phyloP scores from a whole-genome alignment of 1,140 invertebrate genomes.

The Acromyrmex charruanus region DNA sequence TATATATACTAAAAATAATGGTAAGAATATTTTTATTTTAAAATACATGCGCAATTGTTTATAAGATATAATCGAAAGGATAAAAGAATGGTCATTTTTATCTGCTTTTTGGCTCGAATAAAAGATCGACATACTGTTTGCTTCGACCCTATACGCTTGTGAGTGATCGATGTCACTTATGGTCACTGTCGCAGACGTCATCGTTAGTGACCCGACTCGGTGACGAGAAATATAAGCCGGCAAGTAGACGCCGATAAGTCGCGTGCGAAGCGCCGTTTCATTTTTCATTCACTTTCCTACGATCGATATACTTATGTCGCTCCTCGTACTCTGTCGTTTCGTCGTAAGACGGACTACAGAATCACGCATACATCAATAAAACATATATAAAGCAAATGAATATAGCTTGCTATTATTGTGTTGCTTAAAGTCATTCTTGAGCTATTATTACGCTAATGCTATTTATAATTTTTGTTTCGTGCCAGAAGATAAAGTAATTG shows the following conservation, averaged over 20 bases:
- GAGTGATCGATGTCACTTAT: conserved; percentile 62
- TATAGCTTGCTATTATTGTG: conserved; percentile 14
- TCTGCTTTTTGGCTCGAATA: conserved; percentile 28
- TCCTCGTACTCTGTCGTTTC: neutral
- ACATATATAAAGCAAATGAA: neutral
- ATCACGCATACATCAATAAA: conserved; percentile 28
- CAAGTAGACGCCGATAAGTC: conserved; percentile 64
- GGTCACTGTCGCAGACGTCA: conserved; percentile 71
- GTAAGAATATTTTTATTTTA: neutral
- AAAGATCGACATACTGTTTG: conserved; percentile 40
- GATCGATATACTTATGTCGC: conserved; percentile 47
- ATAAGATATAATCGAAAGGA: too few relatives aligned
- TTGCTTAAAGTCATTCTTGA: neutral
- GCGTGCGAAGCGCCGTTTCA: conserved; percentile 62
- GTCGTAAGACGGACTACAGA: conserved; percentile 12
- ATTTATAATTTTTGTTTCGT: neutral
- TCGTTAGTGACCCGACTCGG: conserved; percentile 45
- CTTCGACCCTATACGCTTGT: neutral
- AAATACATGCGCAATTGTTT: neutral
- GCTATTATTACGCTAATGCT: conserved; percentile 12
- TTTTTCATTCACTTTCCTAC: conserved; percentile 66
- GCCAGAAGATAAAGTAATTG: conserved; percentile 4
- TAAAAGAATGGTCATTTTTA: neutral
- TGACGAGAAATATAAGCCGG: conserved; percentile 26
- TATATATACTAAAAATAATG: neutral